Conservation (phyloP, 2,113 vertebrate species). For the Ictidomys tridecemlineatus region DNA sequence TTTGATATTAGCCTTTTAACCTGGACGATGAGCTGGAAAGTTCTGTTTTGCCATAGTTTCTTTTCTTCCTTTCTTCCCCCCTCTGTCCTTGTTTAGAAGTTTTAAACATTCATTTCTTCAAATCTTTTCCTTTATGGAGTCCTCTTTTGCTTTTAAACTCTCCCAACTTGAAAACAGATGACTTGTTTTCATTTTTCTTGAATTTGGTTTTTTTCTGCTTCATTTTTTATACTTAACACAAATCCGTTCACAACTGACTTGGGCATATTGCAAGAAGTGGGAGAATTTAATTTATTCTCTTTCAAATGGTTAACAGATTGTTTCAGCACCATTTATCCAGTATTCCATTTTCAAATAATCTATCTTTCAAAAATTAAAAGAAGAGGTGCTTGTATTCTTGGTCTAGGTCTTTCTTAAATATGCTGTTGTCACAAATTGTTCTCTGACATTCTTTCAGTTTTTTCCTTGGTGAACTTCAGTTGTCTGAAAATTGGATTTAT, state of each 20-base stretch:
- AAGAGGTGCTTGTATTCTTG: background rate
- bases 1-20: background rate
- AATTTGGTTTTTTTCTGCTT: background rate
- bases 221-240: background rate
- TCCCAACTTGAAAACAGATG: background rate
- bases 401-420: background rate
- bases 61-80: background rate
- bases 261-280: background rate
- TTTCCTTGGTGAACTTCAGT: background rate
- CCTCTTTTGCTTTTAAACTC: conserved; percentile 6
- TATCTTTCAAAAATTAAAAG: conserved; percentile 36
- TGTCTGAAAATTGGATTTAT: background rate
- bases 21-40: conserved; percentile 16
- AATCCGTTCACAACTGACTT: conserved; percentile 35
- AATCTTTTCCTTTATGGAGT: background rate
- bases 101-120: background rate
- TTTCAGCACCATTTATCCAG: background rate
- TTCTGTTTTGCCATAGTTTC: background rate
- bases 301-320: background rate
- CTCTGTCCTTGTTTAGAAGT: background rate
- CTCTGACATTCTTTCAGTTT: background rate
- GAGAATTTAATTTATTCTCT: background rate
- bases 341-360: background rate
- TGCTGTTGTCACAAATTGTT: background rate
- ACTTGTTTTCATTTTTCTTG: conserved; percentile 1